These are phyloP conservation scores for Malurus elegans DNA, from an alignment of 2,113 vertebrate genomes.

Conservation along the genomic window DNA sequence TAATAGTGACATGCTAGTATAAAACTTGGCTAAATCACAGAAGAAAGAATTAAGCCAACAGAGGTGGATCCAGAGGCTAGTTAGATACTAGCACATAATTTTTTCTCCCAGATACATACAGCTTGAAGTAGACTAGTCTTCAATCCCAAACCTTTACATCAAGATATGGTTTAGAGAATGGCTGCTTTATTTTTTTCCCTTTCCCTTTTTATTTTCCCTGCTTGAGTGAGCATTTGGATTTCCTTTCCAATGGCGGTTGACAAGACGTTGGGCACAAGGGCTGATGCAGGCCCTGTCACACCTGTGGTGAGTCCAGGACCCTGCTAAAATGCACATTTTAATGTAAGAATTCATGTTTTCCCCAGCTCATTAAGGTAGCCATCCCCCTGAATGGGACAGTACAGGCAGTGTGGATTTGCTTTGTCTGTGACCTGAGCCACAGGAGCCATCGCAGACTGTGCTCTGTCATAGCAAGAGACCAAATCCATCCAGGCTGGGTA, in stretches of 20 bases:
- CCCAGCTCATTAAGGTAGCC: neutral
- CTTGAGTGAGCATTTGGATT: neutral
- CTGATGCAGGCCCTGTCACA: neutral
- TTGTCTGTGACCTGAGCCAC: neutral
- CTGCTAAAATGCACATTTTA: neutral
- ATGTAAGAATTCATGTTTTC: neutral
- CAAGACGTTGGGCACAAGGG: neutral
- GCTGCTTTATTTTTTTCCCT: rapidly evolving
- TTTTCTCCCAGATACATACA: neutral
- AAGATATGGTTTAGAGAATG: neutral
- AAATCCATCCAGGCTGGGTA: neutral
- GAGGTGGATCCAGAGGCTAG: neutral
- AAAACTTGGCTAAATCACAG: neutral
- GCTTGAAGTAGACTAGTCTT: neutral
- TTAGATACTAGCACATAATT: neutral
- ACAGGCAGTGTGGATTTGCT: rapidly evolving
- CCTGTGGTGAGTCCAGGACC: neutral
- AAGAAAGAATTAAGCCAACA: neutral
- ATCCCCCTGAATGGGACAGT: neutral
- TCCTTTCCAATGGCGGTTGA: neutral
- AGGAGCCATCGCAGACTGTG: neutral
- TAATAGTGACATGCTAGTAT: neutral
- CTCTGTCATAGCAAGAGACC: neutral
- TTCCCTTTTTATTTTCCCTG: neutral
- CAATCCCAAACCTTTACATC: neutral